Percentiles rank a stretch among this genome's conserved stretches.
These are phyloP conservation scores for Diachasma alloeum DNA, from an alignment of 1,140 invertebrate species.

Conservation along the genomic window DNA sequence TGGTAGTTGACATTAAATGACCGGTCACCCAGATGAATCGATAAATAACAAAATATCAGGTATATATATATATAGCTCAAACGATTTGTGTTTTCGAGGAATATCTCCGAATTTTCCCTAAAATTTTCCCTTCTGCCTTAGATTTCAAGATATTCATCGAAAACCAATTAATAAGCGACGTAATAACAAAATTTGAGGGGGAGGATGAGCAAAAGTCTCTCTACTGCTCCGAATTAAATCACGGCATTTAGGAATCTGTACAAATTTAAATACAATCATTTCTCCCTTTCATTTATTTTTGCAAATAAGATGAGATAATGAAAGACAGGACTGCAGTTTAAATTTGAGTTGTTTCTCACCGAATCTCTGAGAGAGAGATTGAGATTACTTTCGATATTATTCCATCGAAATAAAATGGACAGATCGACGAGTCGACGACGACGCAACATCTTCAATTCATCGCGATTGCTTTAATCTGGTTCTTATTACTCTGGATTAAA, in stretches of 20 bases:
- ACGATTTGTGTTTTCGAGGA: not conserved
- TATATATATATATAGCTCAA: no score
- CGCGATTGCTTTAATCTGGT: not conserved
- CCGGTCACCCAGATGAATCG: no score
- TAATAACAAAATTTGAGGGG: no score
- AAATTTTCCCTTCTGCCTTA: not conserved
- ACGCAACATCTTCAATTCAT: not conserved
- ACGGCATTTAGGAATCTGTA: no score
- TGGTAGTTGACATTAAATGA: not conserved
- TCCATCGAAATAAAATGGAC: constrained; percentile 44
- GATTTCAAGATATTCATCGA: not conserved
- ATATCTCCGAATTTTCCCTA: no score
- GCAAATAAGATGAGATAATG: no score
- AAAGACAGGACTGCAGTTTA: no score
- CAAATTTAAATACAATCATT: no score
- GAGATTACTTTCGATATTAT: constrained; percentile 53
- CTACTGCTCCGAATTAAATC: no score
- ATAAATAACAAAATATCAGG: not conserved
- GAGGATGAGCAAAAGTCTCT: no score
- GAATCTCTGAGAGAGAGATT: constrained; percentile 20
- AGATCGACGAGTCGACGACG: constrained; percentile 34
- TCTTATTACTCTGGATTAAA: not conserved
- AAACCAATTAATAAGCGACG: not conserved
- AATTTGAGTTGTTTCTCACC: no score
- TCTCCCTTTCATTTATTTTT: no score